Evolutionary conservation across 2,113 vertebrate genomes (phyloP).

Genomic region (Ceyx melanurus): DNA sequence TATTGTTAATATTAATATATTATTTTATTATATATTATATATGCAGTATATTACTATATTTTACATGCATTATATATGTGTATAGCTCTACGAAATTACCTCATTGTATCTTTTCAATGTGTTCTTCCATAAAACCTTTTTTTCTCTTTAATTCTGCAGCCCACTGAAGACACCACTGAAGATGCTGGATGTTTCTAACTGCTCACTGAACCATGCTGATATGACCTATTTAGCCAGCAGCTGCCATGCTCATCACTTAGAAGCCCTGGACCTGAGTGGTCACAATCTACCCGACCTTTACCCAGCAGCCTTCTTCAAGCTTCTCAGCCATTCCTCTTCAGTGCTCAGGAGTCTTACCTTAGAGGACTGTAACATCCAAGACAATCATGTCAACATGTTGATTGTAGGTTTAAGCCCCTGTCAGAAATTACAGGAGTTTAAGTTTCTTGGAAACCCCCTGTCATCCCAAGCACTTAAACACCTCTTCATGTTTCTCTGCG

Average conservation of each 20-base stretch:
- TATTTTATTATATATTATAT: no score
- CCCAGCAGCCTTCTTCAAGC: constrained; percentile 82
- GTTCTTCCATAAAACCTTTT: neutral
- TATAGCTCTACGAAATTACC: neutral
- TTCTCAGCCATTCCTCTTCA: constrained; percentile 82
- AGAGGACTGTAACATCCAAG: constrained; percentile 89
- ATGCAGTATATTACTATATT: no score
- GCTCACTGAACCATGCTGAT: constrained; percentile 83
- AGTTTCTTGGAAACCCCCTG: constrained; percentile 90
- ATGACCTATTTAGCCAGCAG: constrained; percentile 91
- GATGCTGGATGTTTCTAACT: constrained; percentile 88
- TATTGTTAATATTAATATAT: no score
- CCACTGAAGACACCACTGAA: constrained; percentile 86
- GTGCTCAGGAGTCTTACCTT: constrained; percentile 80
- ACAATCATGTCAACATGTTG: constrained; percentile 80
- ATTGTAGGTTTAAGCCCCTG: constrained; percentile 79
- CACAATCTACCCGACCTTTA: constrained; percentile 81
- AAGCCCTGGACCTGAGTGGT: constrained; percentile 89
- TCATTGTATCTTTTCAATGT: neutral
- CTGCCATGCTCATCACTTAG: constrained; percentile 82
- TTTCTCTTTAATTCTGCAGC: constrained; percentile 70
- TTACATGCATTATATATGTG: neutral
- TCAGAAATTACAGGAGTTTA: constrained; percentile 81
- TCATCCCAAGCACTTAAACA: constrained; percentile 75
- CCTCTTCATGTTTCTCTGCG: constrained; percentile 79